These are phyloP conservation scores for Netelia inedita DNA, from an alignment of 2,888 invertebrate species.

Conservation along the genomic window DNA sequence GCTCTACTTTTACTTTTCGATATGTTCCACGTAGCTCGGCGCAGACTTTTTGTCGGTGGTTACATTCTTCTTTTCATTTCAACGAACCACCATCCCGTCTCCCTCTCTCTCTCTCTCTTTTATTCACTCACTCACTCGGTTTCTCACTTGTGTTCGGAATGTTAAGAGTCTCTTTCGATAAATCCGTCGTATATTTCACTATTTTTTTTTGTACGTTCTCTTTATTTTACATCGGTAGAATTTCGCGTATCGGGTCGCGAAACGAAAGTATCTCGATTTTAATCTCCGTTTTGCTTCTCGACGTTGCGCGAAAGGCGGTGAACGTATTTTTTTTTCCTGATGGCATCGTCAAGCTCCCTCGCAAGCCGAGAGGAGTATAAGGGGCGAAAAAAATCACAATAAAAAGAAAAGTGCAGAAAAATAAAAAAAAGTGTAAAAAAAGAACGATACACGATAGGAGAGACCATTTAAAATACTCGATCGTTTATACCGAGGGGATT, in stretches of 20 bases:
- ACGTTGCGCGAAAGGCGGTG: background rate
- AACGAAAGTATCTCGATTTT: background rate
- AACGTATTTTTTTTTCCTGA: background rate
- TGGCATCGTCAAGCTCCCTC: background rate
- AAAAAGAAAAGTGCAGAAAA: background rate
- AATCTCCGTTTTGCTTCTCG: background rate
- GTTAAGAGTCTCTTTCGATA: conserved; percentile 16
- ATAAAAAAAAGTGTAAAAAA: conserved; percentile 8
- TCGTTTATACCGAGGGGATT: conserved; percentile 76
- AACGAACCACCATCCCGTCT: background rate
- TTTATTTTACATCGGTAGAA: conserved; percentile 7
- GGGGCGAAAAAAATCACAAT: background rate
- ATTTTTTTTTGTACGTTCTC: background rate
- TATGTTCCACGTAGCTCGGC: background rate
- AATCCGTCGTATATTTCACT: background rate
- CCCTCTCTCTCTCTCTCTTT: background rate
- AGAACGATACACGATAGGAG: conserved; percentile 24
- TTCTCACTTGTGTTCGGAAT: conserved; percentile 9
- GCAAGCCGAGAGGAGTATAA: background rate
- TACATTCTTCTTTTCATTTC: background rate
- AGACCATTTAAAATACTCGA: conserved; percentile 75
- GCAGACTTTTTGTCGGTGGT: background rate
- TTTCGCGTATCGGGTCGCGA: background rate
- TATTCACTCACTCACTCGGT: background rate
- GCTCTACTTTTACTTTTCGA: conserved; percentile 22